Evolutionary conservation across 1,140 invertebrate genomes (phyloP).

Genomic region (Brachionus paranguensis): DNA sequence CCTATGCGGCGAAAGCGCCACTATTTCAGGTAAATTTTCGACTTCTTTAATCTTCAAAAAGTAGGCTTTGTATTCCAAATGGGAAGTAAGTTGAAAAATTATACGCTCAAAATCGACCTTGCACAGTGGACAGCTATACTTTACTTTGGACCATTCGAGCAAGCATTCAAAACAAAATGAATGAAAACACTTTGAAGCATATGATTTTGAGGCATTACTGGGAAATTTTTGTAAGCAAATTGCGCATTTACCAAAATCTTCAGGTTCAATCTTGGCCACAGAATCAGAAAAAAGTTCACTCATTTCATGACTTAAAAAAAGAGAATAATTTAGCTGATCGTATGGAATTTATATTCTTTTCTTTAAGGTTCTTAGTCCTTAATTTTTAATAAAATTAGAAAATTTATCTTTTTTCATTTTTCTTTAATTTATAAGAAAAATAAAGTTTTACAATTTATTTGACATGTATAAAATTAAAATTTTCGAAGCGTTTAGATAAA

Average conservation of each 20-base stretch:
- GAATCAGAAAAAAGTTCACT: background rate
- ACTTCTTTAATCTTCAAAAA: conserved; percentile 56
- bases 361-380: background rate
- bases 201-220: conserved; percentile 62
- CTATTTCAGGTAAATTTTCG: background rate
- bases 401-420: background rate
- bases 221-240: conserved; percentile 30
- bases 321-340: background rate
- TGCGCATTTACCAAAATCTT: conserved; percentile 29
- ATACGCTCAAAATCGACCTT: conserved; percentile 83
- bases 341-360: background rate
- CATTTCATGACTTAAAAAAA: background rate
- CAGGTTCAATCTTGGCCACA: background rate
- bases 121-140: conserved; percentile 85
- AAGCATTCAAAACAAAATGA: conserved; percentile 88
- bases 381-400: background rate
- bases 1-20: background rate
- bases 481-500: background rate
- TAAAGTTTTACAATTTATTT: conserved; percentile 7
- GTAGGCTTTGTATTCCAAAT: conserved; percentile 80
- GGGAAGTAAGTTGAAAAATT: conserved; percentile 80
- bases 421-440: background rate
- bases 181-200: conserved; percentile 82
- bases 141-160: conserved; percentile 87
- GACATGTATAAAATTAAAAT: background rate